Conservation (phyloP, 2,888 invertebrate genomes). For the Syritta pipiens region DNA sequence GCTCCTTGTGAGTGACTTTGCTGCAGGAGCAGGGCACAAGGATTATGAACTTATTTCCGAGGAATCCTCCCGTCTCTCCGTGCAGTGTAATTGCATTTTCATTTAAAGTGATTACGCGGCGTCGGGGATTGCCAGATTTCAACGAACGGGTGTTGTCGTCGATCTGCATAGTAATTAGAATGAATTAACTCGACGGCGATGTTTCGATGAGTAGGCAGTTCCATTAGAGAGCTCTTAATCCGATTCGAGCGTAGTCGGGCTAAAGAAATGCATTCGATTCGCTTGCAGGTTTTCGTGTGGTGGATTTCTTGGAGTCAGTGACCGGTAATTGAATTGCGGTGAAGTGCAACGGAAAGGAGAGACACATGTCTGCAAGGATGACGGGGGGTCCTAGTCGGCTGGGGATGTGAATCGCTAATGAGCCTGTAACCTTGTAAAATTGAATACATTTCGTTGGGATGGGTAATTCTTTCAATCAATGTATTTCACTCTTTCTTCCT, state of each 20-base stretch:
- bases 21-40: constrained; percentile 36
- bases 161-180: constrained; percentile 61
- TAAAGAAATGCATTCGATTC: constrained; percentile 61
- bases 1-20: constrained; percentile 45
- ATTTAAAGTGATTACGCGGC: constrained; percentile 69
- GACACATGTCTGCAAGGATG: too few species aligned
- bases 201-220: constrained; percentile 68
- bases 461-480: too few species aligned
- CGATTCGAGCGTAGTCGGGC: constrained; percentile 51
- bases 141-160: neutral
- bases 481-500: too few species aligned
- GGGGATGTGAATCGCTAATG: too few species aligned
- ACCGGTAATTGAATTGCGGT: constrained; percentile 60
- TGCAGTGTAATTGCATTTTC: constrained; percentile 68
- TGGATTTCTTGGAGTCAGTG: constrained; percentile 34
- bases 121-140: constrained; percentile 50
- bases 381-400: too few species aligned
- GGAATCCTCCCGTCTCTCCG: constrained; percentile 10
- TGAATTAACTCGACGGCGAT: constrained; percentile 49
- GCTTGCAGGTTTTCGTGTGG: neutral
- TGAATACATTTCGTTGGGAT: too few species aligned
- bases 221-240: constrained; percentile 57
- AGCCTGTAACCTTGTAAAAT: too few species aligned
- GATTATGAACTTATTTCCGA: constrained; percentile 58
- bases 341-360: too few species aligned